Base-by-base conservation (phyloP, 2,888 invertebrate species). In the Erynnis tages region DNA sequence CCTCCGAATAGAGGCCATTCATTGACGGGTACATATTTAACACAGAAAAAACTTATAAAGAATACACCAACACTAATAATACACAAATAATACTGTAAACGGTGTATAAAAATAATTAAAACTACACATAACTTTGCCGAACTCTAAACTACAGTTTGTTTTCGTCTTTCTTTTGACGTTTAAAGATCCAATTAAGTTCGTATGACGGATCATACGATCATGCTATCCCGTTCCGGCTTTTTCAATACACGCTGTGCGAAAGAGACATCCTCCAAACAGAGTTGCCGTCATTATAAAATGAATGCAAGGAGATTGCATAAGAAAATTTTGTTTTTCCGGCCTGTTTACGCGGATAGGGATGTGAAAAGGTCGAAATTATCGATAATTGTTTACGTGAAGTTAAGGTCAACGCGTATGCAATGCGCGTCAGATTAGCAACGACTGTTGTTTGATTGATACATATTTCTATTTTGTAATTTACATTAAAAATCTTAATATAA, bases 141-240 rank as follows among this genome's bases (percentile, higher is more conserved):
- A 64, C 66, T 53, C 59, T 54, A 50, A 48, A 61, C 50, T 56
- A 53, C 61, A 67, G 75, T 77, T 79, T 82, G 82, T 82, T 83
- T 70, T 73, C 66, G 55, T 64, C 40, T 43, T 34, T 25, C 25
- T 54, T 71, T 74, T 82, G 81, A 82, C 81, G 72, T 78, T 72
- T 62, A 60, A 61, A 59, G 65, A 66, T 56, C 73, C 74, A 75
- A 79, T 76, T 69, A 67, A 71, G 58, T 72, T 21, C 65, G 68
- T 52, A 66, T 76, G 81, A 76, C 71, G 71, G 73, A 87, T 87
- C 88, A 74, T 87, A 87, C 86, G 88, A 88, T 88, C 69, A 10
- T 58, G 57, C 69, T 58, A 34, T 78, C 79, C 66, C 71, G 29
- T 59, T 80, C 62, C 4, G 55, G 44, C 72, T 4, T 49, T 25